Base-by-base conservation (phyloP, 2,888 invertebrate species). In the Orthosia cruda region DNA sequence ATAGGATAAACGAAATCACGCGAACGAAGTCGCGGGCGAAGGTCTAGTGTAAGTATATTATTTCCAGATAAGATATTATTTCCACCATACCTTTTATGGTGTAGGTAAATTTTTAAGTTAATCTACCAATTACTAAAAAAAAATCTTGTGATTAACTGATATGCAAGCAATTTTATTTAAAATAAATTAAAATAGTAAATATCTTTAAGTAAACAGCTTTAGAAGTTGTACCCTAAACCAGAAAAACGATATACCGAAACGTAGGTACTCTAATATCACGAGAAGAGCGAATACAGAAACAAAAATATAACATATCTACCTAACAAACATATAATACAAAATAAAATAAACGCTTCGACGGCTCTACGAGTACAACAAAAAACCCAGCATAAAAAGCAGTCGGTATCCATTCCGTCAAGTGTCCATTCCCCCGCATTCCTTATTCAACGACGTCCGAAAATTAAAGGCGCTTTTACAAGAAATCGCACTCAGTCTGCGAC, bases 381-480 rank as follows among this genome's bases (percentile, higher is more conserved):
- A 80, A 77, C 77, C 78, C 55, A 75, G 54, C 66, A 85, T 78
- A 83, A 80, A 81, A 79, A 75, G 49, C 71, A 65, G 67, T 75
- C 75, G 79, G 75, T 79, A 88, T 88, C 87, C 82, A 87, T 89
- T 89, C 80, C 86, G 89, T 89, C 84, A 90, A 91, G 90, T 88
- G 89, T 86, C 87, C 90, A 85, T 86, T 86, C 84, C 81, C 88
- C 88, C 91, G 91, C 95, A 96, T 96, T 94, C 95, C 94, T 96
- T 96, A 96, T 96, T 96, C 94, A 96, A 88, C 90, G 90, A 85
- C 89, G 95, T 94, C 96, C 95, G 93, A 95, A 94, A 94, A 94
- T 94, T 93, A 93, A 93, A 93, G 93, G 90, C 88, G 91, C 90
- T 87, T 89, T 91, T 95, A 96, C 96, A 96, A 96, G 96, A 95